These are phyloP conservation scores for Heliconius melpomene DNA, from an alignment of 1,140 invertebrate species.

Conservation along the genomic window DNA sequence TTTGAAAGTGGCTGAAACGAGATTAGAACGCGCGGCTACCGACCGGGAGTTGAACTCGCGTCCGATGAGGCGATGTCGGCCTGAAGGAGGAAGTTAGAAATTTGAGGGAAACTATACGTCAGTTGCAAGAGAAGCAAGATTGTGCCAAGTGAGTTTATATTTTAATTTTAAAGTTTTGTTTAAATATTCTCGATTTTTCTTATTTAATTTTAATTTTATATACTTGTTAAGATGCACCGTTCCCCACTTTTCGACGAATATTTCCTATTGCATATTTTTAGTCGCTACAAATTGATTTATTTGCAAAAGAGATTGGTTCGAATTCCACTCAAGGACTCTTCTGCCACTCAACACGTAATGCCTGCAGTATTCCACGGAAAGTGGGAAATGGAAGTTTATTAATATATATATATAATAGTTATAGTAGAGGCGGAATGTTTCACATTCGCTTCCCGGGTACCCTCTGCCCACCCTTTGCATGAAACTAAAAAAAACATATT, in stretches of 20 bases:
- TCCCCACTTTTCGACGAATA: too few relatives aligned
- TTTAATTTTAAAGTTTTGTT: not conserved
- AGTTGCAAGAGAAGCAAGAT: slow-evolving; percentile 86
- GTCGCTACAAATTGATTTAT: too few relatives aligned
- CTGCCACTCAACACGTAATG: too few relatives aligned
- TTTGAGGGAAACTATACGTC: slow-evolving; percentile 85
- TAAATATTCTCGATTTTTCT: not conserved
- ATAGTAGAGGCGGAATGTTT: too few relatives aligned
- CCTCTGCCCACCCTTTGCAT: too few relatives aligned
- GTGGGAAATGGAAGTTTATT: too few relatives aligned
- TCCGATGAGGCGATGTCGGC: slow-evolving; percentile 88
- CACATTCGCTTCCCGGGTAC: too few relatives aligned
- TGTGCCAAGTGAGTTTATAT: slow-evolving; percentile 83
- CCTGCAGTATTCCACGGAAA: too few relatives aligned
- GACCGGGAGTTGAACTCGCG: slow-evolving; percentile 89
- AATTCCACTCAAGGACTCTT: too few relatives aligned
- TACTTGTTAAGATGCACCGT: not conserved
- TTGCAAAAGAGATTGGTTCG: too few relatives aligned
- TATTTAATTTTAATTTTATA: not conserved
- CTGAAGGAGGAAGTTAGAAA: slow-evolving; percentile 81
- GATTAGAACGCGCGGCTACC: slow-evolving; percentile 87
- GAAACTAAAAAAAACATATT: not conserved
- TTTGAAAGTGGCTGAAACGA: slow-evolving; percentile 88
- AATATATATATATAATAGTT: too few relatives aligned
- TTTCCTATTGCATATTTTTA: too few relatives aligned